phyloP scores from a whole-genome alignment of 35 echinoderm and acorn worm species.

The Lytechinus pictus region DNA sequence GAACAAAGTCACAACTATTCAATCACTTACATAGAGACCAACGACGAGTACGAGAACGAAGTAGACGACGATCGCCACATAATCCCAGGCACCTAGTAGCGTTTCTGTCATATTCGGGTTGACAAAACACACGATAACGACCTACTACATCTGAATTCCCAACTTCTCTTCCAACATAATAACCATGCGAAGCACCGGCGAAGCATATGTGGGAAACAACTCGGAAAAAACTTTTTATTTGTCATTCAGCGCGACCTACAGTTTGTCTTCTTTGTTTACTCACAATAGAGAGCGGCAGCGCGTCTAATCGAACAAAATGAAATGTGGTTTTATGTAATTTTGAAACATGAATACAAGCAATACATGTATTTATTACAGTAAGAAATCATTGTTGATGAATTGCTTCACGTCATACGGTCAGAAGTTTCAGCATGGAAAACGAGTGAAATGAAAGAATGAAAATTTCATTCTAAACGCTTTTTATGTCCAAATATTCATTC shows the following conservation, averaged over 20 bases:
- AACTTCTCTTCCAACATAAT: too few relatives aligned
- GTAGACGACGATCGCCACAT: conserved; percentile 54
- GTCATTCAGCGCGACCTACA: not conserved
- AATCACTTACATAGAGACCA: conserved; percentile 53
- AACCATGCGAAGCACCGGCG: too few relatives aligned
- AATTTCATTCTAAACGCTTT: too few relatives aligned
- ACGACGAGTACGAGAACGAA: conserved; percentile 56
- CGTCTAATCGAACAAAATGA: not conserved
- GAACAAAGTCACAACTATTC: not conserved
- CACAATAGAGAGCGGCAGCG: not conserved
- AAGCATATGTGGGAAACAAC: not conserved
- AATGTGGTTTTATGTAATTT: not conserved
- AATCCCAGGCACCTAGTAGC: conserved; percentile 44
- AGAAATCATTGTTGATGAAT: too few relatives aligned
- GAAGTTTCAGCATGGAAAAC: too few relatives aligned
- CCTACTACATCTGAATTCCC: not conserved
- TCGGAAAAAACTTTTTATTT: not conserved
- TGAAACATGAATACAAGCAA: too few relatives aligned
- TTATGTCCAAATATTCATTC: too few relatives aligned
- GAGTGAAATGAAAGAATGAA: too few relatives aligned
- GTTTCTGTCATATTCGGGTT: not conserved
- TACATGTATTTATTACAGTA: too few relatives aligned
- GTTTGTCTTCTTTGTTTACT: not conserved
- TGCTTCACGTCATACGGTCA: too few relatives aligned
- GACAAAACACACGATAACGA: not conserved